A percentile compares a stretch with the other conserved stretches of the same genome.
These are phyloP conservation scores for Coenonympha arcania DNA, from an alignment of 2,888 invertebrate genomes.

Conservation along the genomic window DNA sequence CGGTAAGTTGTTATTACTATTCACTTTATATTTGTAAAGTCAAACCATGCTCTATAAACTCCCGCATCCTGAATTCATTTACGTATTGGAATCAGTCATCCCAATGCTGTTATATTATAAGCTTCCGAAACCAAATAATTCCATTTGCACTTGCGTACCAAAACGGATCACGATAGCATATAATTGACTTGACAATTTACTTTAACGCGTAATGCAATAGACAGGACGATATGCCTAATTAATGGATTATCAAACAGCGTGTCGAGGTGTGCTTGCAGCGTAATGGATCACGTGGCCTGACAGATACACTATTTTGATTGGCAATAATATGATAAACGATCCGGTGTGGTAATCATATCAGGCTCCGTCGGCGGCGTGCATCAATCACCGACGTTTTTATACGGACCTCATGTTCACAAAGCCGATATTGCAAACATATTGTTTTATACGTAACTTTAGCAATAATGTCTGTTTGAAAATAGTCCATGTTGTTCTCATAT, in stretches of 20 bases:
- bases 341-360: conserved; percentile 64
- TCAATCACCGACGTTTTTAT: conserved; percentile 61
- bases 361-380: conserved; percentile 57
- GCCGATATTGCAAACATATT: conserved; percentile 36
- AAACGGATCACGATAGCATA: conserved; percentile 45
- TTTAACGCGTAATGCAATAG: conserved; percentile 37
- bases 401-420: conserved; percentile 47
- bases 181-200: conserved; percentile 42
- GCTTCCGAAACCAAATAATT: conserved; percentile 17
- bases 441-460: conserved; percentile 24
- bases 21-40: conserved; percentile 54
- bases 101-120: conserved; percentile 17
- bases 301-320: conserved; percentile 75
- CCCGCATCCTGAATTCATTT: conserved; percentile 48
- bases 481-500: conserved; percentile 25
- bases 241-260: conserved; percentile 41
- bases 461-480: conserved; percentile 22
- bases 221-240: conserved; percentile 48
- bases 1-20: conserved; percentile 80
- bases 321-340: conserved; percentile 72
- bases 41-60: conserved; percentile 43
- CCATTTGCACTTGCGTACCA: conserved; percentile 42
- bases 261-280: conserved; percentile 44
- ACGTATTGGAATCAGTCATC: conserved; percentile 24
- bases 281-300: conserved; percentile 65